A percentile compares a stretch with the other conserved stretches of the same genome.
Evolutionary conservation across 2,113 vertebrate genomes (phyloP).

Genomic region (Saguinus imperator): DNA sequence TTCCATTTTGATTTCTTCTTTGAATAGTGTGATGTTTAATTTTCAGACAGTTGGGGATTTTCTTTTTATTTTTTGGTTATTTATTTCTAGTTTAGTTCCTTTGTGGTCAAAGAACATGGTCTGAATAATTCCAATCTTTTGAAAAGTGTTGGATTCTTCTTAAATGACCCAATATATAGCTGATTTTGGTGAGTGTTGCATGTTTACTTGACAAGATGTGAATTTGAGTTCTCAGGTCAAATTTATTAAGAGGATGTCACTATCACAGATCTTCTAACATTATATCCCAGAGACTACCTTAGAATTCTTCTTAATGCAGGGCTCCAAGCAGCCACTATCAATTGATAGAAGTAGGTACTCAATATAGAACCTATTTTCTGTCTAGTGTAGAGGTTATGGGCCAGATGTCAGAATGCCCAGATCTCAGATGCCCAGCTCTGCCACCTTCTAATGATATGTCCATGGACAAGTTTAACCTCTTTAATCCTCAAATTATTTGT

Average conservation of each 20-base stretch:
- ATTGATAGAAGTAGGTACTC: background rate
- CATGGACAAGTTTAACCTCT: background rate
- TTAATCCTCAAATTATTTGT: background rate
- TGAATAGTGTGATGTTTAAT: background rate
- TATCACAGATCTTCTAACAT: background rate
- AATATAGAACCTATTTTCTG: background rate
- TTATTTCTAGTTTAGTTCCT: background rate
- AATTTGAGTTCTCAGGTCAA: background rate
- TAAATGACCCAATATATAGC: background rate
- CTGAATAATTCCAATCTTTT: slow-evolving; percentile 9
- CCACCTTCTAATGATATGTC: background rate
- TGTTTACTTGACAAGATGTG: background rate
- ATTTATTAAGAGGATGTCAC: background rate
- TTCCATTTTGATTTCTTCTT: background rate
- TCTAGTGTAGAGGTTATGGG: background rate
- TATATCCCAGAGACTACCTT: background rate
- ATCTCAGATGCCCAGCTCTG: background rate
- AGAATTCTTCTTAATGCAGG: background rate
- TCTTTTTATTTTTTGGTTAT: background rate
- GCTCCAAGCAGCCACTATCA: background rate
- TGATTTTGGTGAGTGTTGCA: background rate
- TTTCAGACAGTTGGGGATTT: background rate
- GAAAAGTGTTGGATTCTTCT: background rate
- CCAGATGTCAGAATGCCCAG: background rate
- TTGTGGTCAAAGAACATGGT: background rate